Conservation (phyloP, 2,888 invertebrate genomes). For the Drosophila pseudotakahashii region DNA sequence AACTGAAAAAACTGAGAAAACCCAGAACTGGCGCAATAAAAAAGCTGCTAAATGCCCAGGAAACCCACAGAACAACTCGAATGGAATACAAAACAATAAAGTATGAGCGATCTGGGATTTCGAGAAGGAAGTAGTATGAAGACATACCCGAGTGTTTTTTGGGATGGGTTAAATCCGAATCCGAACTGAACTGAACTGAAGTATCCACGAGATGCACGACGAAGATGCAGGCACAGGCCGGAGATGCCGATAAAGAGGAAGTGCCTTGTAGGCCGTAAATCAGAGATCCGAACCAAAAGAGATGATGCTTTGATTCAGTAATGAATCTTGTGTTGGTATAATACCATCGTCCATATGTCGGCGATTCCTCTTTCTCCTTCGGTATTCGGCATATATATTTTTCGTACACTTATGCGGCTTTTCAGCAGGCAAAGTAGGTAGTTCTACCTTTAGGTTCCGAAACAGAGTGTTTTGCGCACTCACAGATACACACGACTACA, state of each 20-base stretch:
- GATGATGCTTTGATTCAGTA: constrained; percentile 50
- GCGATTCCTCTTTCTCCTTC: too few species aligned
- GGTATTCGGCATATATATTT: constrained; percentile 46
- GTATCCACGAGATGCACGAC: constrained; percentile 61
- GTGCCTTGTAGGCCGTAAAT: constrained; percentile 64
- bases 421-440: constrained; percentile 74
- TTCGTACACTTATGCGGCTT: constrained; percentile 77
- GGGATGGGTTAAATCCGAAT: constrained; percentile 39
- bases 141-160: constrained; percentile 60
- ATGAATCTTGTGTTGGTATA: constrained; percentile 33
- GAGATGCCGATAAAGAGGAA: constrained; percentile 63
- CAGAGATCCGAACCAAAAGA: constrained; percentile 50
- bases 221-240: constrained; percentile 31
- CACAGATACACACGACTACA: constrained; percentile 33
- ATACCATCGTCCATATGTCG: constrained; percentile 52
- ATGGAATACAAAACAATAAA: constrained; percentile 2
- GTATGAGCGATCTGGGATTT: constrained; percentile 12
- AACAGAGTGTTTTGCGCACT: constrained; percentile 65
- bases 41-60: constrained; percentile 41
- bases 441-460: constrained; percentile 63
- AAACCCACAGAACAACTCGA: constrained; percentile 13
- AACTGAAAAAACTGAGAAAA: constrained; percentile 21
- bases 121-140: constrained; percentile 9
- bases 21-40: constrained; percentile 30
- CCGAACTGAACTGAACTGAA: constrained; percentile 26